Evolutionary conservation across 2,113 vertebrate genomes (phyloP).

Genomic region (Neodontobutis hainanensis): DNA sequence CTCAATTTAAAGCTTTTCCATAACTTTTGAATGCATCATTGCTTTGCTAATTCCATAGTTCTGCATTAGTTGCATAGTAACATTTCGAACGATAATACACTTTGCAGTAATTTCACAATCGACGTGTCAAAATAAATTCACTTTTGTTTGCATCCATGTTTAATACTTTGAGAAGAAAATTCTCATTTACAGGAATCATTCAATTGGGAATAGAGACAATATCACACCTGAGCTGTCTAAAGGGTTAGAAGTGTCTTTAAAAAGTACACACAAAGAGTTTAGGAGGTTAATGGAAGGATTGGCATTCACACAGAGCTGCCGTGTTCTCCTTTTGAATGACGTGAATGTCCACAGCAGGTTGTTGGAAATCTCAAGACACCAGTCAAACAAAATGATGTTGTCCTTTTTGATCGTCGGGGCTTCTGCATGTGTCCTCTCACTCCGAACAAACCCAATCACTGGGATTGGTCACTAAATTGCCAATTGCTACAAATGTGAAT

Average conservation of each 20-base stretch:
- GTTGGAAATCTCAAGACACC: slow-evolving; percentile 5
- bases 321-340: not conserved
- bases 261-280: not conserved
- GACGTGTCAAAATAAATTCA: no score
- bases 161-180: no score
- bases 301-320: not conserved
- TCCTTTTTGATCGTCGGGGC: slow-evolving; percentile 36
- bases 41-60: no score
- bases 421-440: slow-evolving; percentile 37
- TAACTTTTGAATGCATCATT: not conserved
- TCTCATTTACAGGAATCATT: no score
- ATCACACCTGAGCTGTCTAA: no score
- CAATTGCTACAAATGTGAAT: slow-evolving; percentile 24
- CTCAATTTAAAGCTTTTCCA: no score
- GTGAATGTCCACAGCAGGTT: slow-evolving; percentile 3
- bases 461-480: slow-evolving; percentile 41
- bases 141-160: no score
- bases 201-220: no score
- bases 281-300: not conserved
- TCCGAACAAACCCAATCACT: slow-evolving; percentile 42
- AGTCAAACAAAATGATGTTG: not conserved
- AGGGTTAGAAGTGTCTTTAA: not conserved
- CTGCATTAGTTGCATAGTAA: no score
- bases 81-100: no score
- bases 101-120: no score